Evolutionary conservation across 1,140 invertebrate species (phyloP), one percentile per base, ranked within the genome.

Genomic region (Bombus picipes): DNA sequence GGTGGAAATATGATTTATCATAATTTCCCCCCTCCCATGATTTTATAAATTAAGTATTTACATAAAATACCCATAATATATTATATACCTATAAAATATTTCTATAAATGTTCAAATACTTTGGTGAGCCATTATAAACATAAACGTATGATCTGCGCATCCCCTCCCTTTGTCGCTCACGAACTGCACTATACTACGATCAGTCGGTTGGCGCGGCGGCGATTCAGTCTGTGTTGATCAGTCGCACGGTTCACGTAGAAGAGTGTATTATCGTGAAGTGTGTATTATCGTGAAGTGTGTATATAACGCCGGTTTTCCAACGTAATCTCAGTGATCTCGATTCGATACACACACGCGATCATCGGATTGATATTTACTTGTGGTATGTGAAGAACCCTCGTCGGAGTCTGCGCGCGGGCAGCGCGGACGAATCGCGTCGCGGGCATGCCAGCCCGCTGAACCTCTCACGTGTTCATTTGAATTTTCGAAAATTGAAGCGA

Each of bases 381-480:
- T 59, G n/a, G 32, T 62, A 68, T 53, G 65, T 62, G 59, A 62
- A 18, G 72, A 77, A 85, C 68, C 71, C 66, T 65, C 75, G 65
- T 88, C 39, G 78, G 57, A 81, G 78, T 78, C 73, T 89, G 87
- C 83, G 80, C 83, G 81, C 76, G 80, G 39, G 78, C 28, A 43
- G 73, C 68, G 86, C 87, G 76, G 82, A 77, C 82, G 88, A 85
- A 80, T 85, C 85, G 85, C 80, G 80, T 77, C 57, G 72, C 83
- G 79, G 41, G 79, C 81, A 89, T 74, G 88, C 82, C 72, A 80
- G 88, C 73, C 77, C 77, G 81, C 79, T 83, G 62, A 76, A 78
- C 28, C 43, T 43, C 82, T 88, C 88, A 88, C 88, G 88, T 89
- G 87, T 87, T 86, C 57, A 70, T 90, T 90, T 76, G 86, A 90